Evolutionary conservation across 2,113 vertebrate genomes (phyloP).

Genomic region (Mormyrus iriodes): DNA sequence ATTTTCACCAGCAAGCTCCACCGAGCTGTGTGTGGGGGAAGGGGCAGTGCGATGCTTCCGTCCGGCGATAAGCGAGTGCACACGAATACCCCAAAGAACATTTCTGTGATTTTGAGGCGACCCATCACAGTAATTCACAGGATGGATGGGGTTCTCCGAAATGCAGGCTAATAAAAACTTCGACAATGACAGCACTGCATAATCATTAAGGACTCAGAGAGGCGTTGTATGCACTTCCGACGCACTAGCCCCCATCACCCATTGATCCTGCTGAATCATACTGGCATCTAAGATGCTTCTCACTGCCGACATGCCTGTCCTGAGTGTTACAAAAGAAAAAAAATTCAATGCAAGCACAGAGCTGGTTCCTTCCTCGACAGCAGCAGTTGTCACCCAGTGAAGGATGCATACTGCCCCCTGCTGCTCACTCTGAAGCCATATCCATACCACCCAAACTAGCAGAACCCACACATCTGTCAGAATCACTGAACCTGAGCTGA

Average conservation of each 20-base stretch:
- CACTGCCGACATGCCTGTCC: not conserved
- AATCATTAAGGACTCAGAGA: not conserved
- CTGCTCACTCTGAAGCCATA: not conserved
- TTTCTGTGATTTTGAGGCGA: not conserved
- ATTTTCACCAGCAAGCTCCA: not conserved
- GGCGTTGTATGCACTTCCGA: not conserved
- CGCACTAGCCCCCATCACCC: not conserved
- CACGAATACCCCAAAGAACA: not conserved
- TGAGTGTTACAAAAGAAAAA: not conserved
- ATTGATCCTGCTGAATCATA: not conserved
- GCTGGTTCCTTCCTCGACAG: not conserved
- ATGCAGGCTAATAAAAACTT: not conserved
- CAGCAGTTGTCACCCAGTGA: not conserved
- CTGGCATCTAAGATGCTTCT: not conserved
- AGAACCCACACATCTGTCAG: not conserved
- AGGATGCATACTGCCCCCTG: constrained; percentile 25
- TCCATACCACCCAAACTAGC: not conserved
- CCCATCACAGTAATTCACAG: not conserved
- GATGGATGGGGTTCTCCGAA: not conserved
- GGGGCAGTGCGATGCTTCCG: not conserved
- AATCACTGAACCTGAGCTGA: not conserved
- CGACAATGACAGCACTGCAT: not conserved
- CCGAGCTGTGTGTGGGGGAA: not conserved
- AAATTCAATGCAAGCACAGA: not conserved
- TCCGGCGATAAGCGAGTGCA: not conserved